phyloP scores from a whole-genome alignment of 2,888 invertebrate genomes.

The Harmothoe impar region DNA sequence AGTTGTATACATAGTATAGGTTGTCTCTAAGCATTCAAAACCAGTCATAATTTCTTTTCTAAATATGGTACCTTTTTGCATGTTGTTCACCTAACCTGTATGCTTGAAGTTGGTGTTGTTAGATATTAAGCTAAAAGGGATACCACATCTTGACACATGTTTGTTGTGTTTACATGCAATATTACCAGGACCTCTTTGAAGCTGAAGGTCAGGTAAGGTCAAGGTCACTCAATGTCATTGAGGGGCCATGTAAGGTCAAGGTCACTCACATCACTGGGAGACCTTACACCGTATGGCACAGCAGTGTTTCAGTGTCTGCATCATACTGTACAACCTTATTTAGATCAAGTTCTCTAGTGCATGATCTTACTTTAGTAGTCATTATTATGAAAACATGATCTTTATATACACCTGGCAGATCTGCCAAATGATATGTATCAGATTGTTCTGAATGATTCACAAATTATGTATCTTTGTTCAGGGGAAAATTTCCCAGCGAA shows the following conservation, averaged over 20 bases:
- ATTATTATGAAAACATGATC: conserved; percentile 19
- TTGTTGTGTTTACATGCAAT: conserved; percentile 48
- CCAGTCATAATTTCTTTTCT: too few relatives aligned
- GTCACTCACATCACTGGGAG: not conserved
- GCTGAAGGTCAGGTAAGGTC: conserved; percentile 50
- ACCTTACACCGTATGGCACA: not conserved
- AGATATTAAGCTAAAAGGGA: too few relatives aligned
- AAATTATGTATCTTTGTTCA: not conserved
- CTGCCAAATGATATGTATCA: conserved; percentile 9
- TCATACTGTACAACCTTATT: not conserved
- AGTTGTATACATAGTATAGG: too few relatives aligned
- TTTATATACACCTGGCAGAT: not conserved
- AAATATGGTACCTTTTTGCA: too few relatives aligned
- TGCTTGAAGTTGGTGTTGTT: too few relatives aligned
- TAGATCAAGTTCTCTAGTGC: conserved; percentile 41
- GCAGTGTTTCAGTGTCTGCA: not conserved
- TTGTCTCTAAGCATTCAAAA: too few relatives aligned
- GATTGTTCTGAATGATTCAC: conserved; percentile 39
- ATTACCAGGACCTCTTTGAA: conserved; percentile 52
- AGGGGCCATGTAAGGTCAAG: not conserved
- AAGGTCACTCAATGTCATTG: conserved; percentile 34
- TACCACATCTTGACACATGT: not conserved
- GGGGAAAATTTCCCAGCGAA: too few relatives aligned
- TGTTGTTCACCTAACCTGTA: too few relatives aligned
- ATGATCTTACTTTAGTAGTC: not conserved